Evolutionary conservation across 2,113 vertebrate species (phyloP), one percentile per base, ranked within the genome.

Genomic region (Catharus bicknelli): DNA sequence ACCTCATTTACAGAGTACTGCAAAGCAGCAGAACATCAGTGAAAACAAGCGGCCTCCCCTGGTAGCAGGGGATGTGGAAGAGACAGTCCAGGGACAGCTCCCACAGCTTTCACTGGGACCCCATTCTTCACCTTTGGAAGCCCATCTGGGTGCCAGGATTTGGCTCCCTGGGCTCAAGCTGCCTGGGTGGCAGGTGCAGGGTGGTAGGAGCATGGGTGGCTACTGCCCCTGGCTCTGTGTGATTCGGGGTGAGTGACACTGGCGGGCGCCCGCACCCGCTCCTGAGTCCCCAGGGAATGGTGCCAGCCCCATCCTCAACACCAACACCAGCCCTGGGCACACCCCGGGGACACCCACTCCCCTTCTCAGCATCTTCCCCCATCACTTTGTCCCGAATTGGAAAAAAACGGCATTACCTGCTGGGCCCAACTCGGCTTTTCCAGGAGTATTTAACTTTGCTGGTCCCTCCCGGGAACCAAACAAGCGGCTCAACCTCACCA

Each of bases 391-490:
- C 86, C 95, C 93, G 18, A 90, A 83, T 57, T 5, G 8, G 62
- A 90, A 83, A 62, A 74, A 89, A 79, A 55, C 51, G 7, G 67
- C 4, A 1, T 96, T 96, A 96, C 95, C 96, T 96, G 95, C 94
- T 94, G 88, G 94, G 86, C 95, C 93, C 92, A 75, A 34, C 92
- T 89, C 34, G 92, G 94, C 80, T 95, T 79, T 78, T 93, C 93
- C 95, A 93, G 95, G 90, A 95, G 95, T 96, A 95, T 96, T 97
- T 97, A 97, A 96, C 96, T 96, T 95, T 96, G 96, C 73, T 26
- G 38, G 95, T 92, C 68, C 96, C 94, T 92, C 92, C 90, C 50
- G 93, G 95, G 91, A 93, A 90, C 90, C 96, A 96, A 96, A 96
- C 97, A 96, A 96, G 91, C 95, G 88, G 95, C 96, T 97, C 95